Base-by-base conservation (phyloP, 2,797 vertebrate species). In the Takifugu ocellatus region DNA sequence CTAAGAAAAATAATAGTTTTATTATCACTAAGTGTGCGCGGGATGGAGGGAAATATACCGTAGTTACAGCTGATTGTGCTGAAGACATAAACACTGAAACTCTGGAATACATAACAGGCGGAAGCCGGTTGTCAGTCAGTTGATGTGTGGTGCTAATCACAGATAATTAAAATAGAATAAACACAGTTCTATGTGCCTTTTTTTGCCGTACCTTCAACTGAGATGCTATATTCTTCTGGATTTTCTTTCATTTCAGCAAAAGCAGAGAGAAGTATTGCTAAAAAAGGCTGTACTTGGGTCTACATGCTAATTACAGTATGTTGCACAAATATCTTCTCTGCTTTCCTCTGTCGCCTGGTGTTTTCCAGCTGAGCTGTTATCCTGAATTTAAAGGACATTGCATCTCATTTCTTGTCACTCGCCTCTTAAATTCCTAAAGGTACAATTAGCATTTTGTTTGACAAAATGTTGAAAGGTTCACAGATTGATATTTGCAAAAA, bases 361-460 rank as follows among this genome's bases (percentile, higher is more conserved):
- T 93, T 96, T 96, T 95, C 94, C 91, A 91, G 87, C 92, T 92
- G 86, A 87, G 91, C 88, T 93, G 90, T 94, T 93, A 94, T 93
- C 92, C 92, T 93, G 93, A 95, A 94, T 95, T 93, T 92, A 97
- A 97, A 95, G 95, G 95, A 97, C 94, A 94, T 93, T 93, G 94
- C 94, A 96, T 99, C 96, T 98, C 94, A 95, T 99, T 97, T 96
- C 95, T 95, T 95, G 95, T 99, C 96, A 97, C 94, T 87, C 95
- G 94, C 97, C 95, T 94, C 92, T 93, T 92, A 97, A 97, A 99
- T 98, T 99, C 97, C 97, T 97, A 96, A 97, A 99, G 97, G 96
- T 98, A 98, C 97, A 98, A 99, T 99, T 99, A 99, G 96, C 97
- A 99, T 99, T 99, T 98, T 95, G 95, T 96, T 96, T 99, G 96